A percentile compares a stretch with the other conserved stretches of the same genome.
Evolutionary conservation across 1,140 invertebrate species (phyloP).

Genomic region (Neotoxoptera formosana): DNA sequence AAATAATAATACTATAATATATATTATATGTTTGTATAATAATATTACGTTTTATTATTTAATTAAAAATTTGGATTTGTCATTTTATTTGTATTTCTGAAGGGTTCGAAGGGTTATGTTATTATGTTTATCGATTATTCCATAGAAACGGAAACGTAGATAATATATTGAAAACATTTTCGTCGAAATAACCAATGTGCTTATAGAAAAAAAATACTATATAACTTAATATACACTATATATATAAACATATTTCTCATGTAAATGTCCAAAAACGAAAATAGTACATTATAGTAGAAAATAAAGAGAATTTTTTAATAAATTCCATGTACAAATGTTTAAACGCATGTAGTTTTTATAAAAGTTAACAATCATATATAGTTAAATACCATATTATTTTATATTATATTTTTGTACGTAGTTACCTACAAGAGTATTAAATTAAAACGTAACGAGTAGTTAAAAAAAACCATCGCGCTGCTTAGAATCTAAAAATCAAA

Average conservation of each 20-base stretch:
- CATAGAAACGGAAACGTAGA: conserved; percentile 54
- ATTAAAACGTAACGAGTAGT: background rate
- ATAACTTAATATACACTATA: background rate
- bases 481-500: too few species aligned
- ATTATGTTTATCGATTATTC: conserved; percentile 57
- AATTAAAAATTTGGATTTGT: conserved; percentile 20
- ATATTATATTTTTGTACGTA: background rate
- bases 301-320: background rate
- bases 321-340: background rate
- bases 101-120: conserved; percentile 48
- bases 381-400: too few species aligned
- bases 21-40: background rate
- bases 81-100: background rate
- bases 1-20: background rate
- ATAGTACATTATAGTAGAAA: background rate
- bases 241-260: background rate
- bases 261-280: background rate
- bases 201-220: background rate
- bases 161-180: conserved; percentile 43
- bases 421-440: background rate
- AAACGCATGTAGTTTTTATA: background rate
- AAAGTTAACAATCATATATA: too few species aligned
- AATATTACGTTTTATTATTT: background rate
- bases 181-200: background rate
- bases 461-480: too few species aligned